phyloP scores from a whole-genome alignment of 2,797 vertebrate species.

The Micropoecilia bifurca region DNA sequence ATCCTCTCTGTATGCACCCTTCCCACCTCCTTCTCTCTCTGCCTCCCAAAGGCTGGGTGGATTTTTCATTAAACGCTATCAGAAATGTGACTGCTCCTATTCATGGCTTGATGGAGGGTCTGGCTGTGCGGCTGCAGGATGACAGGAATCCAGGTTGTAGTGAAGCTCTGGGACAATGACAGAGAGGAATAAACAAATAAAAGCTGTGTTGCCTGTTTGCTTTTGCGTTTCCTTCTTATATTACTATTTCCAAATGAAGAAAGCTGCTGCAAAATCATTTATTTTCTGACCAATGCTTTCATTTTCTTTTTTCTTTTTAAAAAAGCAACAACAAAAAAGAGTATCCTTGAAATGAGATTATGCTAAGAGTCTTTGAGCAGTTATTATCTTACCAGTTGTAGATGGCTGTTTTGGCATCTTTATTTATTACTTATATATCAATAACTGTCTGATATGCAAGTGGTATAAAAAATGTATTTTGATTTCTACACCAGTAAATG shows the following conservation, averaged over 20 bases:
- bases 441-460: background rate
- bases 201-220: constrained; percentile 8
- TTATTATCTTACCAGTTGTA: background rate
- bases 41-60: constrained; percentile 59
- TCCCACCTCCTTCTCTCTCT: constrained; percentile 27
- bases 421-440: background rate
- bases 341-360: background rate
- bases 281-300: background rate
- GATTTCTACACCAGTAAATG: background rate
- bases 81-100: constrained; percentile 77
- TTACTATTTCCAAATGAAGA: constrained; percentile 1
- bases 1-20: constrained; percentile 38
- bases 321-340: too few relatives aligned
- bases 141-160: constrained; percentile 68
- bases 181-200: constrained; percentile 13
- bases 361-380: background rate
- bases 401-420: background rate
- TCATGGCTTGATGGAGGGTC: constrained; percentile 69
- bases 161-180: constrained; percentile 32
- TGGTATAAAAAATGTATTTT: background rate
- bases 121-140: constrained; percentile 61
- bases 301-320: constrained; percentile 2
- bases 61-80: constrained; percentile 82
- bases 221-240: constrained; percentile 13
- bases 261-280: background rate